Conservation (phyloP, 2,888 invertebrate genomes). For the Euplagia quadripunctaria region DNA sequence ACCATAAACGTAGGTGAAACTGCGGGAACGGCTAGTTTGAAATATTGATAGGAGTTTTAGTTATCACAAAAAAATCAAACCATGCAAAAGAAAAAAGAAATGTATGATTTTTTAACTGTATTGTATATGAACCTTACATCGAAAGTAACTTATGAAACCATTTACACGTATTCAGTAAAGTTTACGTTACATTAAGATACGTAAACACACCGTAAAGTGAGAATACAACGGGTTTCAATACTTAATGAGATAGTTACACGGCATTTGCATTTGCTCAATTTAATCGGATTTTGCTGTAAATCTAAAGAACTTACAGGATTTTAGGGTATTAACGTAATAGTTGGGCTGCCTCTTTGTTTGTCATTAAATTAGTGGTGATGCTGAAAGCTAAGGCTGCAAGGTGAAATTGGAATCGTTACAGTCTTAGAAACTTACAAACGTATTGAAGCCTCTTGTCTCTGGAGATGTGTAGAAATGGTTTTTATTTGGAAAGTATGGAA, state of each 20-base stretch:
- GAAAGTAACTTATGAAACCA: background rate
- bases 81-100: background rate
- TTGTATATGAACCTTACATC: background rate
- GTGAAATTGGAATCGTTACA: background rate
- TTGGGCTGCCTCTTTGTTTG: background rate
- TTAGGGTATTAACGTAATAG: background rate
- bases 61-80: background rate
- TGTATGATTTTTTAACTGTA: background rate
- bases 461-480: background rate
- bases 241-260: constrained; percentile 3
- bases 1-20: no score
- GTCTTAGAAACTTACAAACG: background rate
- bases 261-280: constrained; percentile 8
- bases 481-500: background rate
- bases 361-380: background rate
- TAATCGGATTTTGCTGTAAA: constrained; percentile 15
- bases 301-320: constrained; percentile 8
- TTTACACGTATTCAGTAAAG: background rate
- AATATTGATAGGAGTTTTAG: background rate
- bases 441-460: background rate
- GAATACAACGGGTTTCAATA: constrained; percentile 2
- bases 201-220: background rate
- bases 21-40: no score
- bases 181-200: background rate
- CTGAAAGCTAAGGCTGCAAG: background rate